Percentiles rank a stretch among this genome's conserved stretches.
These are phyloP conservation scores for Nematopogon swammerdamellus DNA, from an alignment of 2,888 invertebrate genomes.

Conservation along the genomic window DNA sequence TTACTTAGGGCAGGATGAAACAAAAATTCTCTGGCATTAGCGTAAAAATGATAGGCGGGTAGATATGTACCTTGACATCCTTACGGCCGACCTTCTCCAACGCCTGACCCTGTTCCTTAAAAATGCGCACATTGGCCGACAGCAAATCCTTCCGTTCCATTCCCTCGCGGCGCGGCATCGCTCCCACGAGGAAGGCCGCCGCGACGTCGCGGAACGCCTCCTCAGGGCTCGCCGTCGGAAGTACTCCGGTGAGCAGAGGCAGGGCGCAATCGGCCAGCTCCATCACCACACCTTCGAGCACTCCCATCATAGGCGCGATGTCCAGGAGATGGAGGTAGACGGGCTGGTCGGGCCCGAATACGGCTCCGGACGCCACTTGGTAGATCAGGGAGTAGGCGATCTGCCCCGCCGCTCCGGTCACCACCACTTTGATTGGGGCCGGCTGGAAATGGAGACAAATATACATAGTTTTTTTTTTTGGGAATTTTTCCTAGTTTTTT, in stretches of 20 bases:
- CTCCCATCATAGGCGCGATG: slow-evolving; percentile 93
- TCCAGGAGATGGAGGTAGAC: slow-evolving; percentile 89
- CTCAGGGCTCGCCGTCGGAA: slow-evolving; percentile 84
- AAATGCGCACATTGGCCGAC: slow-evolving; percentile 96
- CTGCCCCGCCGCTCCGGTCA: slow-evolving; percentile 99
- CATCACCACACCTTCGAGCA: slow-evolving; percentile 98
- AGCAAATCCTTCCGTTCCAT: slow-evolving; percentile 99
- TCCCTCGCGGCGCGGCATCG: slow-evolving; percentile 94
- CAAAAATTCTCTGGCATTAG: no score
- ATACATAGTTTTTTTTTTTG: no score
- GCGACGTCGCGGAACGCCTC: slow-evolving; percentile 95
- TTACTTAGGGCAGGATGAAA: no score
- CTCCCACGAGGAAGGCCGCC: slow-evolving; percentile 94
- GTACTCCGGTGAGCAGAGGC: slow-evolving; percentile 78
- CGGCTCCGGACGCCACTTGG: slow-evolving; percentile 92
- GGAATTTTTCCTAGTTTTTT: no score
- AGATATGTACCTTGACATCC: slow-evolving; percentile 90
- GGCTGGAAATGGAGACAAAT: no score
- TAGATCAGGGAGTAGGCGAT: slow-evolving; percentile 96
- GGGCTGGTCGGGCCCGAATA: slow-evolving; percentile 87
- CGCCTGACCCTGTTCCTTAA: slow-evolving; percentile 95
- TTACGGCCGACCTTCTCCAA: slow-evolving; percentile 88
- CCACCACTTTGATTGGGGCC: slow-evolving; percentile 87
- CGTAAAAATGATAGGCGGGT: no score
- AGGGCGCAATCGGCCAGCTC: slow-evolving; percentile 95